A percentile compares a stretch with the other conserved stretches of the same genome.
Conservation (phyloP, 2,797 vertebrate genomes). For the Adrianichthys oophorus region DNA sequence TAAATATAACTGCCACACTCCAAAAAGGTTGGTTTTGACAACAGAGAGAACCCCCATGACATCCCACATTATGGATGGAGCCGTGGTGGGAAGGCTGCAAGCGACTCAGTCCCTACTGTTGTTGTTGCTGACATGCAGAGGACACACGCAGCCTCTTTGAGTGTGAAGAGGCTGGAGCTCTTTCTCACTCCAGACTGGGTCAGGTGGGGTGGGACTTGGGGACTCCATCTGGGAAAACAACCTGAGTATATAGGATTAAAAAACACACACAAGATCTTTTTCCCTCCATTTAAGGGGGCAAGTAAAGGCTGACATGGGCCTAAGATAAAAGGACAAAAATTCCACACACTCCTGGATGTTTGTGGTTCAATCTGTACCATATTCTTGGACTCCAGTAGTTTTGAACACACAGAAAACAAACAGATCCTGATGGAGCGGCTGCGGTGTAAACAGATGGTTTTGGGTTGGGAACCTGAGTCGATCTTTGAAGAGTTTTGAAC, state of each 20-base stretch:
- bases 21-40: constrained; percentile 18
- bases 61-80: constrained; percentile 59
- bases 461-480: constrained; percentile 44
- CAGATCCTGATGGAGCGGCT: constrained; percentile 19
- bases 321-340: constrained; percentile 24
- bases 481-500: constrained; percentile 60
- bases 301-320: constrained; percentile 21
- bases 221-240: constrained; percentile 21
- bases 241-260: constrained; percentile 21
- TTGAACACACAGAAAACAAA: constrained; percentile 29
- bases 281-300: constrained; percentile 17
- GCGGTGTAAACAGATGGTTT: constrained; percentile 45
- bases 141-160: constrained; percentile 61
- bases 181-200: constrained; percentile 23
- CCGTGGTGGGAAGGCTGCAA: constrained; percentile 57
- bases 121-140: constrained; percentile 55
- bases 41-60: constrained; percentile 50
- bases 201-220: constrained; percentile 21
- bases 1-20: constrained; percentile 17
- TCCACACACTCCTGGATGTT: background rate
- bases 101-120: constrained; percentile 60
- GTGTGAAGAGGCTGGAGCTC: constrained; percentile 31
- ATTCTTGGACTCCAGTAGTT: constrained; percentile 2
- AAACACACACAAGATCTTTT: constrained; percentile 32
- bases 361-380: constrained; percentile 5